Percentiles rank a stretch among this genome's conserved stretches.
These are phyloP conservation scores for Euproctis similis DNA, from an alignment of 2,888 invertebrate species.

Conservation along the genomic window DNA sequence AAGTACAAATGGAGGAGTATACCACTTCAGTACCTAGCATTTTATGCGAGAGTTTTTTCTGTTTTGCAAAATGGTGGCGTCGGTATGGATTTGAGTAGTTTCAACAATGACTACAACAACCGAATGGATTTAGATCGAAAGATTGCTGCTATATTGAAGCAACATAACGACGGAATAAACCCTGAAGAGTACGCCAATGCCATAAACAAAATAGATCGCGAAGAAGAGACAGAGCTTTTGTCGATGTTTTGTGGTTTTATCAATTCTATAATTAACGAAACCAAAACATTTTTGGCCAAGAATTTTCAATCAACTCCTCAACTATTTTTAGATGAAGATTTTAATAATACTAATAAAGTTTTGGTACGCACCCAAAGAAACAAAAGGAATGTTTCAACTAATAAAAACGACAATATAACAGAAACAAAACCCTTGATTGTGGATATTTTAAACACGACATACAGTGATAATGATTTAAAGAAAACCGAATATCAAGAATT, in stretches of 20 bases:
- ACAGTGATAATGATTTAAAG: constrained; percentile 12
- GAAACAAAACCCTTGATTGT: constrained; percentile 7
- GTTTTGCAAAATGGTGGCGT: constrained; percentile 76
- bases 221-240: constrained; percentile 42
- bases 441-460: constrained; percentile 16
- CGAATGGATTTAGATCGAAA: constrained; percentile 29
- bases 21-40: constrained; percentile 53
- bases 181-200: constrained; percentile 38
- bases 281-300: constrained; percentile 35
- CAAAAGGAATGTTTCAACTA: constrained; percentile 31
- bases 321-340: constrained; percentile 12
- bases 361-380: constrained; percentile 34
- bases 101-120: constrained; percentile 34
- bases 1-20: constrained; percentile 63
- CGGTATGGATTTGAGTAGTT: constrained; percentile 44
- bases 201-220: constrained; percentile 38
- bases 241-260: constrained; percentile 35
- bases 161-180: constrained; percentile 54
- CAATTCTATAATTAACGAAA: constrained; percentile 41
- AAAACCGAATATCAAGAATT: constrained; percentile 19
- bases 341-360: constrained; percentile 11
- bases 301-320: constrained; percentile 20
- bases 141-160: constrained; percentile 42
- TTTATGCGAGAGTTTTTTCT: constrained; percentile 67
- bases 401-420: constrained; percentile 9